phyloP scores from a whole-genome alignment of 2,797 vertebrate species.

The Emydoidea blandingii region DNA sequence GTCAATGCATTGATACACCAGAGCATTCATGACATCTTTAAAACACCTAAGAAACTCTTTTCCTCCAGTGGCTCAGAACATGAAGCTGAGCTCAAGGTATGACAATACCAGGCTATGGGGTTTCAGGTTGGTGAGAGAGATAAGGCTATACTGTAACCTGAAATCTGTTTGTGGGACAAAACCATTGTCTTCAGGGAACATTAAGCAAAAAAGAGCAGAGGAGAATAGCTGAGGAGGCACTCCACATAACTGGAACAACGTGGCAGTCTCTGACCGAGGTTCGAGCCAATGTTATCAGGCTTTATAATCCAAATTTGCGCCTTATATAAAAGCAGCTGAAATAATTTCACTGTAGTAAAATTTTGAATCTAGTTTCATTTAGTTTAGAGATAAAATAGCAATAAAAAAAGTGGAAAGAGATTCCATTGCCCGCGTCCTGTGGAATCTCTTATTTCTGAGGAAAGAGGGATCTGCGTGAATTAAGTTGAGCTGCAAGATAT shows the following conservation, averaged over 20 bases:
- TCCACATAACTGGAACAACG: background rate
- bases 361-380: background rate
- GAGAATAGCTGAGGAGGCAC: background rate
- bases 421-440: background rate
- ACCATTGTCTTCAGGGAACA: background rate
- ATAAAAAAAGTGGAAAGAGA: background rate
- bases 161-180: background rate
- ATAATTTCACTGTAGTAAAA: background rate
- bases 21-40: constrained; percentile 11
- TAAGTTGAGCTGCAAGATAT: background rate
- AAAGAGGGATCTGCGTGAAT: background rate
- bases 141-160: background rate
- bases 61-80: background rate
- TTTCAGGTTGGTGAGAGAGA: background rate
- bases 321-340: background rate
- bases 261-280: background rate
- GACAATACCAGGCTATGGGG: background rate
- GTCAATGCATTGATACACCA: constrained; percentile 38
- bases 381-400: background rate
- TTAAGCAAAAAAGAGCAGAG: background rate
- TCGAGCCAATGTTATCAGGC: background rate
- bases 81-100: background rate
- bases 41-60: constrained; percentile 7
- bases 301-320: background rate
- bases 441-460: background rate